A percentile compares a stretch with the other conserved stretches of the same genome.
Evolutionary conservation across 2,888 invertebrate genomes (phyloP).

Genomic region (Troides aeacus): DNA sequence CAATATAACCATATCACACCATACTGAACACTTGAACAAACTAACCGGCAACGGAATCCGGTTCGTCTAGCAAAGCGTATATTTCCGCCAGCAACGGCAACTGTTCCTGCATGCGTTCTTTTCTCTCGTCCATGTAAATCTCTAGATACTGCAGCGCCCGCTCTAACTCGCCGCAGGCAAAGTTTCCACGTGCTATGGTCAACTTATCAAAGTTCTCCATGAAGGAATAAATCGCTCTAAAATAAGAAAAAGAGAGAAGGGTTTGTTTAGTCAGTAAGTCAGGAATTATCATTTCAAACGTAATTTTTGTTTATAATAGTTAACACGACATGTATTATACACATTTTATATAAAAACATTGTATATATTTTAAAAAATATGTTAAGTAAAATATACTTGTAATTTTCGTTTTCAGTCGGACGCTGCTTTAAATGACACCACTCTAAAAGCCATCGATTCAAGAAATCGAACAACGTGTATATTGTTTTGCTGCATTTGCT

Average conservation of each 20-base stretch:
- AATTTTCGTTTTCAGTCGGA: slow-evolving; percentile 67
- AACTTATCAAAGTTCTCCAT: slow-evolving; percentile 81
- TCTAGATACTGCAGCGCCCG: slow-evolving; percentile 88
- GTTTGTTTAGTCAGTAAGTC: too few species aligned
- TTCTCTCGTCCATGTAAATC: slow-evolving; percentile 82
- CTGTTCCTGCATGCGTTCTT: slow-evolving; percentile 78
- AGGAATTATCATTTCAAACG: too few species aligned
- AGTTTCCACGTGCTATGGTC: slow-evolving; percentile 86
- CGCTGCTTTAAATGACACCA: slow-evolving; percentile 74
- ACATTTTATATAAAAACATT: too few species aligned
- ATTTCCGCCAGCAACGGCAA: slow-evolving; percentile 86
- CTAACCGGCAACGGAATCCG: slow-evolving; percentile 91
- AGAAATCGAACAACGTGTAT: slow-evolving; percentile 86
- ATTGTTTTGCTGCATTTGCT: slow-evolving; percentile 84
- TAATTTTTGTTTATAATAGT: too few species aligned
- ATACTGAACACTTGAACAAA: background rate
- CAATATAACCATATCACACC: too few species aligned
- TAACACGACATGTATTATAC: too few species aligned
- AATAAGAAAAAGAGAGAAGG: slow-evolving; percentile 15
- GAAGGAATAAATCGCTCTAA: slow-evolving; percentile 64
- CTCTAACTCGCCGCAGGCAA: slow-evolving; percentile 86
- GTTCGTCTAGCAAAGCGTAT: slow-evolving; percentile 92
- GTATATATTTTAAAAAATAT: background rate
- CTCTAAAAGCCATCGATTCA: slow-evolving; percentile 87
- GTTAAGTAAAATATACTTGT: slow-evolving; percentile 53